These are phyloP conservation scores for Frankliniella fusca DNA, from an alignment of 2,888 invertebrate species.

Conservation along the genomic window DNA sequence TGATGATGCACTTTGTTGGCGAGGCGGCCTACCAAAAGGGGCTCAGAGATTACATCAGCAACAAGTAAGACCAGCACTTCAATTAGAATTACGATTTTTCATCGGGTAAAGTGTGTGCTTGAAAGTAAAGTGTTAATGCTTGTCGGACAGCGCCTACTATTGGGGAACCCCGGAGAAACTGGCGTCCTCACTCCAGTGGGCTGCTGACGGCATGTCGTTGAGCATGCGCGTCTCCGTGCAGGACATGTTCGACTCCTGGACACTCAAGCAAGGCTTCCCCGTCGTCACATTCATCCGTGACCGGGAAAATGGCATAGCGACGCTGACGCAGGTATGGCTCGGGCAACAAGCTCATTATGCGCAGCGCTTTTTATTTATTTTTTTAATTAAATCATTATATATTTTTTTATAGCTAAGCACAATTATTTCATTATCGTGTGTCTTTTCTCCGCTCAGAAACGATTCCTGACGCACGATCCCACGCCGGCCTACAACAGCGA, in stretches of 20 bases:
- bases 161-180: neutral
- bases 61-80: neutral
- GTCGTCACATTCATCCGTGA: conserved; percentile 43
- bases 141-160: neutral
- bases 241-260: conserved; percentile 42
- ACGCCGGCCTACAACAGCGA: neutral
- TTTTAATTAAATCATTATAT: too few relatives aligned
- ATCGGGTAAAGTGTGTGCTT: too few relatives aligned
- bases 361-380: too few relatives aligned
- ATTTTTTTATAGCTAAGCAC: too few relatives aligned
- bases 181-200: neutral
- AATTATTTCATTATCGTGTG: neutral
- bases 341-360: too few relatives aligned
- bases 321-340: neutral
- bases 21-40: neutral
- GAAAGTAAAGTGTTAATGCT: too few relatives aligned
- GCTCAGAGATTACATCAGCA: neutral
- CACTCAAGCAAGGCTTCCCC: conserved; percentile 44
- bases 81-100: too few relatives aligned
- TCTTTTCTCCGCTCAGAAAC: neutral
- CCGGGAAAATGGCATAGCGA: conserved; percentile 37
- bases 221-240: neutral
- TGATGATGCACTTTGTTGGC: neutral
- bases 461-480: neutral
- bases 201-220: neutral